Base-by-base conservation (phyloP, 1,140 invertebrate genomes). In the Vanessa tameamea region DNA sequence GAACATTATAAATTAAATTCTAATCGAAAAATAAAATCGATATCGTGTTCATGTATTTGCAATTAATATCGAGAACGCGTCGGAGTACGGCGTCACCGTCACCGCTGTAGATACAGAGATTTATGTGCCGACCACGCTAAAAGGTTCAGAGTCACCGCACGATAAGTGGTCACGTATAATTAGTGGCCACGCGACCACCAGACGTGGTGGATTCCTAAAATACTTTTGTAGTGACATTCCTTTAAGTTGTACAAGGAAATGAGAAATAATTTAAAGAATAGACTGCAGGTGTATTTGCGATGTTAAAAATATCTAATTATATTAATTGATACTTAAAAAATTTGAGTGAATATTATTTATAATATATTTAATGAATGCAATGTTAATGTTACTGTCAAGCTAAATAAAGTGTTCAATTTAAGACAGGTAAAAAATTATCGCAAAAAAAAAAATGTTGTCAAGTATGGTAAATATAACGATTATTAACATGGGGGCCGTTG, bases 141-240 rank as follows among this genome's bases (percentile, higher is more conserved):
- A 89, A 90, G 88, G 83, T 81, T 84, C 72, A 77, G 78, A 81
- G 80, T 78, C 75, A 75, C 77, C 78, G 76, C 23, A 78, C 83
- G 87, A 90, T 88, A 89, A 89, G 83, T 83, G 75, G 77, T 76
- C 74, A 78, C 79, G 70, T 81, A 80, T 86, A 90, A 88, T 89
- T 88, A 89, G 85, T 82, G 78, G 73, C 73, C 87, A 88, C 85
- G 87, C 84, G 87, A 87, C 87, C 85, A 88, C 87, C 85, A 84
- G 80, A 83, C 84, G 73, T 69, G 78, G 75, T 73, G 64, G 64
- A 69, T 63, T 68, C 61, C 67, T 74, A 31, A 68, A 47, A 74
- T 74, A 53, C 48, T 74, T 74, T 9, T 9, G 63, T 59, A 15
- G 51, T 74, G 47, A 69, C 59, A 47, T 65, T 63, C 50, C 55